Evolutionary conservation across 1,140 invertebrate species (phyloP).

Genomic region (Amyelois transitella): DNA sequence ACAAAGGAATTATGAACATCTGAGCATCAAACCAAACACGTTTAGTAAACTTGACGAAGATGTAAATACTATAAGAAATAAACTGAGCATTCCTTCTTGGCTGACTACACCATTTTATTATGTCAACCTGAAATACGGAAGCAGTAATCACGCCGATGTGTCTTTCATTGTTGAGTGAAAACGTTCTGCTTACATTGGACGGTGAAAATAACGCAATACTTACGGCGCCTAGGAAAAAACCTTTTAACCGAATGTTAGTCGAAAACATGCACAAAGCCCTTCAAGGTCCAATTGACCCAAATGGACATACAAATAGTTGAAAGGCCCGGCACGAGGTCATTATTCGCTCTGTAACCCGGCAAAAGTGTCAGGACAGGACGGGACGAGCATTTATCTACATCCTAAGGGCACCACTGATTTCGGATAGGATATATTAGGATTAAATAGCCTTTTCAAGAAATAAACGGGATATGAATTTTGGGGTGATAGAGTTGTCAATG

Average conservation of each 20-base stretch:
- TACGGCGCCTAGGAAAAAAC: conserved; percentile 31
- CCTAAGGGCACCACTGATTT: conserved; percentile 66
- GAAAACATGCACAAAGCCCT: conserved; percentile 53
- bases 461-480: conserved; percentile 54
- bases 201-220: conserved; percentile 3
- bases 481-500: conserved; percentile 8
- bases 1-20: too few species aligned
- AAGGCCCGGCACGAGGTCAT: conserved; percentile 57
- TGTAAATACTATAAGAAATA: too few species aligned
- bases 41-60: too few species aligned
- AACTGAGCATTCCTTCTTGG: neutral
- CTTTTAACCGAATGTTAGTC: conserved; percentile 47
- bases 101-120: neutral
- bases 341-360: conserved; percentile 54
- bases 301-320: conserved; percentile 68
- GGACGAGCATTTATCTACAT: conserved; percentile 67
- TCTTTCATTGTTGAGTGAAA: neutral
- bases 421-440: conserved; percentile 52
- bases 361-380: conserved; percentile 58
- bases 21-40: too few species aligned
- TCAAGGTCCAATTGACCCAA: conserved; percentile 65
- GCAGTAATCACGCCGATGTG: neutral
- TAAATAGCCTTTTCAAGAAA: conserved; percentile 48
- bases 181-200: neutral
- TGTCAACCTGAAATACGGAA: neutral